phyloP scores from a whole-genome alignment of 2,888 invertebrate species.

The Oconnorella tubifera region DNA sequence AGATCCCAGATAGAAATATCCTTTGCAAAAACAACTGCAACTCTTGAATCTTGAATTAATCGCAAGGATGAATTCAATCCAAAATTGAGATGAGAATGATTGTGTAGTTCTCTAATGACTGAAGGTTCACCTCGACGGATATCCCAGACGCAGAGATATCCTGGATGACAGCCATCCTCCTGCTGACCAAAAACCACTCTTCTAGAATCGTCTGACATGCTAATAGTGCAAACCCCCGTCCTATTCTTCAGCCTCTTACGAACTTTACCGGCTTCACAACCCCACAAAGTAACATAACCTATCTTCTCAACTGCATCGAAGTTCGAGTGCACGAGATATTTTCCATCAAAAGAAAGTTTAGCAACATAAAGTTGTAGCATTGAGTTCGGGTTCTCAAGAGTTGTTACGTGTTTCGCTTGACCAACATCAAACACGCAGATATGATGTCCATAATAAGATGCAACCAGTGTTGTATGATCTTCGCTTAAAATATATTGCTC shows the following conservation, averaged over 20 bases:
- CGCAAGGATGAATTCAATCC: constrained; percentile 44
- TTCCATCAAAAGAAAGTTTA: constrained; percentile 45
- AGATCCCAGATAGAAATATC: constrained; percentile 54
- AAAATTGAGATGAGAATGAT: constrained; percentile 38
- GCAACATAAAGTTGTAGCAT: constrained; percentile 50
- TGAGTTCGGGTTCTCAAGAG: constrained; percentile 46
- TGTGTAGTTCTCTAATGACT: constrained; percentile 39
- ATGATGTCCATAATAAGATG: constrained; percentile 53
- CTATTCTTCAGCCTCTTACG: constrained; percentile 47
- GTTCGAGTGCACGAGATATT: constrained; percentile 47
- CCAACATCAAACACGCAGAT: constrained; percentile 50
- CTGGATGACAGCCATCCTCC: constrained; percentile 36
- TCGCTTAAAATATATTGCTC: constrained; percentile 50
- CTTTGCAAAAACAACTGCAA: constrained; percentile 48
- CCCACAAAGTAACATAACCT: constrained; percentile 53
- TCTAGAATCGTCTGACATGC: constrained; percentile 44
- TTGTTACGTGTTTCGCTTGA: constrained; percentile 42
- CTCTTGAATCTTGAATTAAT: constrained; percentile 40
- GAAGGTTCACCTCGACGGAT: neutral
- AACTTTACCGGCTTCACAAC: constrained; percentile 45
- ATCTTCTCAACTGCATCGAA: constrained; percentile 50
- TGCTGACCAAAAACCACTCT: constrained; percentile 49
- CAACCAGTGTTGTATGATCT: constrained; percentile 46
- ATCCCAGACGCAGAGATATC: constrained; percentile 44
- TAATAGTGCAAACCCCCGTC: constrained; percentile 48